Evolutionary conservation across 2,797 vertebrate genomes (phyloP).

Genomic region (Fistularia tabacaria): DNA sequence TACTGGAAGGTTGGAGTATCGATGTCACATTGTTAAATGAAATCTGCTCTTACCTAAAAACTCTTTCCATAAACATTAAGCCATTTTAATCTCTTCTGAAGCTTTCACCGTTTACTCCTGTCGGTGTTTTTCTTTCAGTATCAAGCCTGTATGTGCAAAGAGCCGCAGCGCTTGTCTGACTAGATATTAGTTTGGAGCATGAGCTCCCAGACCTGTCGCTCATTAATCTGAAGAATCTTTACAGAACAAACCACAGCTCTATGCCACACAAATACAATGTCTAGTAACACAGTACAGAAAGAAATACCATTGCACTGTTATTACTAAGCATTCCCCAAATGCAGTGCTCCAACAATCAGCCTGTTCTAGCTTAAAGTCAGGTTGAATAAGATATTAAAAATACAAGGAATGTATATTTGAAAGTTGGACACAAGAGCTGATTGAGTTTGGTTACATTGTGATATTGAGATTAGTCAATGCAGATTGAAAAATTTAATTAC

Average conservation of each 20-base stretch:
- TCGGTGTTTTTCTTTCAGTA: slow-evolving; percentile 32
- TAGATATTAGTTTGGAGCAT: slow-evolving; percentile 25
- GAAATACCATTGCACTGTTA: not conserved
- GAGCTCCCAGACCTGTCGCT: not conserved
- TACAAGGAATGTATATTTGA: no score
- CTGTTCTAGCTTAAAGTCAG: not conserved
- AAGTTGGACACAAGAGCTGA: no score
- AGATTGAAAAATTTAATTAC: no score
- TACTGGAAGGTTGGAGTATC: slow-evolving; percentile 11
- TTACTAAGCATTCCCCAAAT: not conserved
- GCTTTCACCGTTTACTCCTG: slow-evolving; percentile 35
- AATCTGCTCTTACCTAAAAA: slow-evolving; percentile 3
- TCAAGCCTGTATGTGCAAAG: slow-evolving; percentile 18
- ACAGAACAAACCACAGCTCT: not conserved
- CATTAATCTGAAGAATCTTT: not conserved
- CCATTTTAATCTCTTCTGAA: slow-evolving; percentile 35
- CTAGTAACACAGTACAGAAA: not conserved
- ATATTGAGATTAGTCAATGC: no score
- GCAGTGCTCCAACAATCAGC: not conserved
- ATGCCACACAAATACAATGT: not conserved
- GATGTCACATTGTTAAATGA: slow-evolving; percentile 6
- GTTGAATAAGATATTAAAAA: not conserved
- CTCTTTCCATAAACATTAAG: slow-evolving; percentile 25
- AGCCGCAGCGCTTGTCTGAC: slow-evolving; percentile 22
- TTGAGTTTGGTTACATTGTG: no score